Conservation (phyloP, 2,888 invertebrate species). For the Mythimna lalbum region DNA sequence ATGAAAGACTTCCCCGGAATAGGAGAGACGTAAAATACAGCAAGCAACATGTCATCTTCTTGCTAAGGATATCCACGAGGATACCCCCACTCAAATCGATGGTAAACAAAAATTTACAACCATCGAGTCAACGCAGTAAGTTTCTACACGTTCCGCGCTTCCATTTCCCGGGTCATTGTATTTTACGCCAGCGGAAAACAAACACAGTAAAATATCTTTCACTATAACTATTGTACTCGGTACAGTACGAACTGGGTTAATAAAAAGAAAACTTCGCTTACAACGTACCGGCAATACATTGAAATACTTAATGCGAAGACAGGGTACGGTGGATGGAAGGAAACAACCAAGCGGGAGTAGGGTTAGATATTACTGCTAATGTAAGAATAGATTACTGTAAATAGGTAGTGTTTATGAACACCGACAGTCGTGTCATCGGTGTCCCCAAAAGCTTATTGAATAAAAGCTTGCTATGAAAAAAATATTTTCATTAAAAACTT, state of each 20-base stretch:
- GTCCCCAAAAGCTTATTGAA: no score
- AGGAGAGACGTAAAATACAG: no score
- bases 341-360: constrained; percentile 24
- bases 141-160: neutral
- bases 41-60: no score
- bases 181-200: constrained; percentile 41
- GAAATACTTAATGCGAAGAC: constrained; percentile 71
- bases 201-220: constrained; percentile 60
- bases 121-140: neutral
- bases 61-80: no score
- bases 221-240: constrained; percentile 36
- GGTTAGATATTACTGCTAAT: neutral
- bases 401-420: no score
- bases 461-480: no score
- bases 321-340: constrained; percentile 46
- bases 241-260: constrained; percentile 57
- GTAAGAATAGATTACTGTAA: neutral
- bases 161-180: constrained; percentile 32
- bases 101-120: no score
- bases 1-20: no score
- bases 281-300: constrained; percentile 64
- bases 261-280: constrained; percentile 62
- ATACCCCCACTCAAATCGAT: no score
- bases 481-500: no score
- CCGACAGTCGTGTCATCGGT: no score